Evolutionary conservation across 2,113 vertebrate species (phyloP).

Genomic region (Lepidothrix coronata): DNA sequence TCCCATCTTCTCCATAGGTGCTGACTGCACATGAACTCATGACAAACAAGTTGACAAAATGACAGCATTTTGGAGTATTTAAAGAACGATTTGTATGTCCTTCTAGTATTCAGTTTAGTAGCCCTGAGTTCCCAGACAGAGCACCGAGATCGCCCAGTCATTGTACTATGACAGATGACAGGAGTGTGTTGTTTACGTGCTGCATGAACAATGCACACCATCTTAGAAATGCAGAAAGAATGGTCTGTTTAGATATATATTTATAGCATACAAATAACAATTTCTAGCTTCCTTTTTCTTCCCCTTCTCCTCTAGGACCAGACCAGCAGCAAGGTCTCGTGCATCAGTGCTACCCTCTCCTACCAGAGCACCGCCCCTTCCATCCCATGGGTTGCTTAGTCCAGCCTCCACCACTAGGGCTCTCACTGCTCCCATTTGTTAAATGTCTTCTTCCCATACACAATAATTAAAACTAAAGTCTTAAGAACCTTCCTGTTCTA

Average conservation of each 20-base stretch:
- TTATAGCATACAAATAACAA: neutral
- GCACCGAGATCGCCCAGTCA: neutral
- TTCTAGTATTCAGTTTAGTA: neutral
- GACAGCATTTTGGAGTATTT: neutral
- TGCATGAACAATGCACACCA: neutral
- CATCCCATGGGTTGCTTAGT: accelerated
- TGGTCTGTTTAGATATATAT: neutral
- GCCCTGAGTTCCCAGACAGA: neutral
- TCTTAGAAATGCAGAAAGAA: neutral
- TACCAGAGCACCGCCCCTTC: neutral
- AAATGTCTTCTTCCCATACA: neutral
- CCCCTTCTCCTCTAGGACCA: neutral
- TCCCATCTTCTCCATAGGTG: neutral
- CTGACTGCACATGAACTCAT: neutral
- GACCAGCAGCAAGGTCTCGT: neutral
- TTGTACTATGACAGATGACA: neutral
- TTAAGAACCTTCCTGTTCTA: neutral
- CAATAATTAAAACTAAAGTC: neutral
- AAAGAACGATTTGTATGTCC: neutral
- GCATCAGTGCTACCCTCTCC: neutral
- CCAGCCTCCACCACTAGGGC: neutral
- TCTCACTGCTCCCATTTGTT: neutral
- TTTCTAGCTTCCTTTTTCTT: neutral
- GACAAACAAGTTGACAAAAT: neutral
- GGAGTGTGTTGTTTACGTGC: neutral